Percentiles rank a stretch among this genome's conserved stretches.
Conservation (phyloP, 2,888 invertebrate genomes). For the Macroteleia sp. region DNA sequence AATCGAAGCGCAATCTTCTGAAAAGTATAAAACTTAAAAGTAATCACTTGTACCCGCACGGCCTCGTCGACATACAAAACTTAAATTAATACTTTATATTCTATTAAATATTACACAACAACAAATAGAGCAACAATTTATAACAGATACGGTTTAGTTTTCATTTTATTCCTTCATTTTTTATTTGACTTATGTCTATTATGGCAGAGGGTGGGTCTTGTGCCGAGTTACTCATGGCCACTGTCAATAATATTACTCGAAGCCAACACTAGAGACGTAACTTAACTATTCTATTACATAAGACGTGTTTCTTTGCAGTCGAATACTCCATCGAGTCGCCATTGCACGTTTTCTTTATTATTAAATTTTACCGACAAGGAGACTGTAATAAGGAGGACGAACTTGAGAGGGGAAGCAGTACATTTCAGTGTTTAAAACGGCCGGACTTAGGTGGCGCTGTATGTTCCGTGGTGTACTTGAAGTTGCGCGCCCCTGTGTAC, state of each 20-base stretch:
- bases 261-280: no score
- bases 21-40: slow-evolving; percentile 42
- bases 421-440: no score
- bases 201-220: slow-evolving; percentile 75
- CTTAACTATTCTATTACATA: no score
- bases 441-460: no score
- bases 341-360: no score
- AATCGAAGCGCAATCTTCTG: slow-evolving; percentile 13
- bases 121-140: slow-evolving; percentile 74
- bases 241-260: slow-evolving; percentile 75
- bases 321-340: no score
- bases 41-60: slow-evolving; percentile 40
- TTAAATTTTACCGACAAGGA: no score
- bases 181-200: slow-evolving; percentile 69
- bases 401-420: no score
- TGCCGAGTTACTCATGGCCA: slow-evolving; percentile 78
- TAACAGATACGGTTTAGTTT: slow-evolving; percentile 68
- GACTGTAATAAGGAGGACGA: no score
- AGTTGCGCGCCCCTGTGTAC: no score
- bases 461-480: no score
- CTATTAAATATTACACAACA: slow-evolving; percentile 76
- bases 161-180: slow-evolving; percentile 9
- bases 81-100: slow-evolving; percentile 42
- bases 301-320: no score
- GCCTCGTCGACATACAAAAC: slow-evolving; percentile 34